These are phyloP conservation scores for Oryzias melastigma DNA, from an alignment of 2,113 vertebrate genomes.

Conservation along the genomic window DNA sequence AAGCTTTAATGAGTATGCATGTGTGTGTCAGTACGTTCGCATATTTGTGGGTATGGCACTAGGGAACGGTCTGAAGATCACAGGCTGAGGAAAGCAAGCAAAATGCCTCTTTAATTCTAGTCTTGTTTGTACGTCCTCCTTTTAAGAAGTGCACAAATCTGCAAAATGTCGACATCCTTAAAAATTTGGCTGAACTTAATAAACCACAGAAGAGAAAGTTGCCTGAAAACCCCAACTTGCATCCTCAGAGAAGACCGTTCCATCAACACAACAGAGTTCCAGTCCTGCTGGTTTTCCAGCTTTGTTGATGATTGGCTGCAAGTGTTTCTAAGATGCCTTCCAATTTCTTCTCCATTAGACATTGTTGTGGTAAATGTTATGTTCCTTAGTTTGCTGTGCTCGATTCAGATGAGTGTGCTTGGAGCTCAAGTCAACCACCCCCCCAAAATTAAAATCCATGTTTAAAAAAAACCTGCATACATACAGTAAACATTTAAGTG, in stretches of 20 bases:
- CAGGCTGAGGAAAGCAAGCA: slow-evolving; percentile 42
- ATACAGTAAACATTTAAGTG: too few relatives aligned
- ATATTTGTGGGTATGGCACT: not conserved
- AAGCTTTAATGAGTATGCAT: slow-evolving; percentile 11
- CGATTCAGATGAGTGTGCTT: too few relatives aligned
- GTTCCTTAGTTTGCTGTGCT: too few relatives aligned
- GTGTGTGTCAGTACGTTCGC: not conserved
- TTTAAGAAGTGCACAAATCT: slow-evolving; percentile 37
- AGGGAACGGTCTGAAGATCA: slow-evolving; percentile 49
- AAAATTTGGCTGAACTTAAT: slow-evolving; percentile 51
- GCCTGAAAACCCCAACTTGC: slow-evolving; percentile 52
- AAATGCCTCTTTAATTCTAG: slow-evolving; percentile 67
- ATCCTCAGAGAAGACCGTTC: slow-evolving; percentile 16
- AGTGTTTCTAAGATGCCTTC: too few relatives aligned
- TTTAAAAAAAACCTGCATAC: too few relatives aligned
- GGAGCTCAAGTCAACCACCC: too few relatives aligned
- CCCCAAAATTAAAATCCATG: too few relatives aligned
- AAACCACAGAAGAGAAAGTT: slow-evolving; percentile 42
- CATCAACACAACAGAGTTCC: too few relatives aligned
- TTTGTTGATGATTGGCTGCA: too few relatives aligned
- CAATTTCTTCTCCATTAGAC: too few relatives aligned
- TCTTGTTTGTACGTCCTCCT: slow-evolving; percentile 47
- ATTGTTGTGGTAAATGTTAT: too few relatives aligned
- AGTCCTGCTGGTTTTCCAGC: too few relatives aligned
- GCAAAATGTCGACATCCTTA: slow-evolving; percentile 17